These are phyloP conservation scores for Sapayoa aenigma DNA, from an alignment of 2,113 vertebrate genomes.

Conservation along the genomic window DNA sequence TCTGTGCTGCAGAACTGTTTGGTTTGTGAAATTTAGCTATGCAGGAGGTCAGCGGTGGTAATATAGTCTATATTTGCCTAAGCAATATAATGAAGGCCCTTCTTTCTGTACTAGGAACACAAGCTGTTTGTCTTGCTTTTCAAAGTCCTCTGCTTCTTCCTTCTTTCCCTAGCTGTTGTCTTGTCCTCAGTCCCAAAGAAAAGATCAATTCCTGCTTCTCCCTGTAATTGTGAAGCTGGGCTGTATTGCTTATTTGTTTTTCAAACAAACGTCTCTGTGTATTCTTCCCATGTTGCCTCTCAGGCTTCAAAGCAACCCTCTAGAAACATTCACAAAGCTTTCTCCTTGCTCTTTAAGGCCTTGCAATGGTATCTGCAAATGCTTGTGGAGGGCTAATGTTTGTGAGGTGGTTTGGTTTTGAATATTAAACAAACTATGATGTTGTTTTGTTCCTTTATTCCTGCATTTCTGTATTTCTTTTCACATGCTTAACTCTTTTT, in stretches of 20 bases:
- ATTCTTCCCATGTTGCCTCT: neutral
- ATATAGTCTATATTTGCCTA: neutral
- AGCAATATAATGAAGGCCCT: neutral
- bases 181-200: neutral
- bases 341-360: neutral
- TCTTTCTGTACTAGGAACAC: neutral
- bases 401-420: conserved; percentile 8
- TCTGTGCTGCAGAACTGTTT: neutral
- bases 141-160: neutral
- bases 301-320: neutral
- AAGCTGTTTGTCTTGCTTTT: neutral
- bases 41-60: neutral
- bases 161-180: neutral
- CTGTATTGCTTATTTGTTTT: neutral
- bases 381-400: neutral
- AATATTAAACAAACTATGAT: neutral
- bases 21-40: neutral
- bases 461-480: neutral
- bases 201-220: neutral
- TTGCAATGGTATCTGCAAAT: neutral
- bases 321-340: neutral
- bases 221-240: neutral
- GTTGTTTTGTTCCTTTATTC: neutral
- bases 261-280: neutral
- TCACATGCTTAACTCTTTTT: neutral